Conservation (phyloP, 2,113 vertebrate species). For the Brachyhypopomus gauderio region DNA sequence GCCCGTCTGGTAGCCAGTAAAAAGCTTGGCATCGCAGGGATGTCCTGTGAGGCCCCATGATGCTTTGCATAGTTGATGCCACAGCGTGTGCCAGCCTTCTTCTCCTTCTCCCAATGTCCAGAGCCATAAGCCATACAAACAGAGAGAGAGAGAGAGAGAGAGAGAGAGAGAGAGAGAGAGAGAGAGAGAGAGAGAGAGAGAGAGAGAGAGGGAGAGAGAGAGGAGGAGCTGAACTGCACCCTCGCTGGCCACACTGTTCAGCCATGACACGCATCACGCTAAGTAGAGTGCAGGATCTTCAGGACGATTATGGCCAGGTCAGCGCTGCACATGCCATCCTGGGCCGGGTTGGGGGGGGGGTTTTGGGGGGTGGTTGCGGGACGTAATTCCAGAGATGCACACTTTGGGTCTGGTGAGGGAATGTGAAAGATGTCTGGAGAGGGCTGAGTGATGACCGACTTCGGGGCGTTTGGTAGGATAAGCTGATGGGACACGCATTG, state of each 20-base stretch:
- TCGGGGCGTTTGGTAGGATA: slow-evolving; percentile 14
- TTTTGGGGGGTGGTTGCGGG: background rate
- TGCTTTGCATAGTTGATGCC: slow-evolving; percentile 40
- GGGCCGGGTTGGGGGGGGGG: no score
- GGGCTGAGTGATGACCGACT: slow-evolving; percentile 18
- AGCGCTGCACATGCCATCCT: no score
- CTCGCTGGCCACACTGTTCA: background rate
- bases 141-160: background rate
- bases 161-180: background rate
- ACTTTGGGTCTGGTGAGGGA: background rate
- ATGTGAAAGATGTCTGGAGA: background rate
- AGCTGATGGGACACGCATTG: slow-evolving; percentile 47
- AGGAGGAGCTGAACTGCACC: background rate
- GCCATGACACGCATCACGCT: background rate
- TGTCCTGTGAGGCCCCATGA: slow-evolving; percentile 57
- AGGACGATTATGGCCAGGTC: background rate
- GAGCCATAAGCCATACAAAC: background rate
- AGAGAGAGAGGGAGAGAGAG: background rate
- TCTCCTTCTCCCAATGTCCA: slow-evolving; percentile 5
- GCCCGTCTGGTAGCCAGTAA: slow-evolving; percentile 57
- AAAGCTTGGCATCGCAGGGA: slow-evolving; percentile 44
- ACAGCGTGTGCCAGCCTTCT: background rate
- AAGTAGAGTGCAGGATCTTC: slow-evolving; percentile 23
- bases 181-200: slow-evolving; percentile 12
- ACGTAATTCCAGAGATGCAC: background rate